Evolutionary conservation across 2,888 invertebrate species (phyloP), one percentile per base, ranked within the genome.

Genomic region (Torymus auratus): DNA sequence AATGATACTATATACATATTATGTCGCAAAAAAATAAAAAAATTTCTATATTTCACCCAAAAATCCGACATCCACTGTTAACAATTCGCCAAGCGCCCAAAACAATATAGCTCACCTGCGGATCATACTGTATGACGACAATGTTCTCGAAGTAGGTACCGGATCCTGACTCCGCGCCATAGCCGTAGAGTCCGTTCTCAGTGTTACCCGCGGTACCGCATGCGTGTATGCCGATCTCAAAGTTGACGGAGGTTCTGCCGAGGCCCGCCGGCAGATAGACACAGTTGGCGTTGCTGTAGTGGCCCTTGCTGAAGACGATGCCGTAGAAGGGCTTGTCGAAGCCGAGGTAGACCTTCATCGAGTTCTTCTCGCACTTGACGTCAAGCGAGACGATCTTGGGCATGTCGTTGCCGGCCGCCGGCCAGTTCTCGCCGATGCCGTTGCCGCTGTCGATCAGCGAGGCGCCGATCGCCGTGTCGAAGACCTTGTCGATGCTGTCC

Each of bases 271-370:
- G 97, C 81, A 98, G 91, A 90, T 98, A 97, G 0, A 98, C 96
- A 88, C 98, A 98, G 89, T 97, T 96, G 74, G 96, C 95, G 88
- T 98, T 97, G 85, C 96, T 97, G 91, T 97, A 98, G 90, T 97
- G 97, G 1, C 98, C 97, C 91, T 98, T 98, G 83, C 97, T 97
- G 92, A 98, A 98, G 58, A 98, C 96, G 69, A 98, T 97, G n/a
- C 98, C 98, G 86, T 96, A 97, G 92, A 98, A 98, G 0, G 98
- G 97, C 88, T 97, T 96, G 88, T 98, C 97, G 88, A 98, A 98
- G 83, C 96, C 96, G n/a, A 98, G 93, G 87, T 96, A 97, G 0
- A 98, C 97, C 90, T 97, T 95, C 98, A 98, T 98, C 77, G 96
- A 93, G 88, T 95, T 97, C 90, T 97, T 97, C 91, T 98, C 98